A percentile compares a stretch with the other conserved stretches of the same genome.
These are phyloP conservation scores for Platygyra sinensis DNA, from an alignment of 64 coral and sea anemone species.

Conservation along the genomic window DNA sequence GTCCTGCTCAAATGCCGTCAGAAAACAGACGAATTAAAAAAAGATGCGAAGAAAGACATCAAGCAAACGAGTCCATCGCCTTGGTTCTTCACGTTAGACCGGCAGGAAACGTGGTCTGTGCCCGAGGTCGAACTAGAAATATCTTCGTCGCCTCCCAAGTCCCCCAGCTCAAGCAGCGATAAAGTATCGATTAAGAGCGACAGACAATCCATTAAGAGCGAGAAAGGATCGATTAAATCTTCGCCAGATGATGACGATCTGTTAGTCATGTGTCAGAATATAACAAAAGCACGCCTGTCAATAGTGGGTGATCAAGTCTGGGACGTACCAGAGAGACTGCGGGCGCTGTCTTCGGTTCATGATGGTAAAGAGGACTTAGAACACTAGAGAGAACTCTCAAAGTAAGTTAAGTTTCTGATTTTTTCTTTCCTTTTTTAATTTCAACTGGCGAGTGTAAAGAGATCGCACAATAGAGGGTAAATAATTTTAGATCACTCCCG, in stretches of 20 bases:
- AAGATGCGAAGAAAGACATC: not conserved
- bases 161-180: not conserved
- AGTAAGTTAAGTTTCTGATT: slow-evolving; percentile 1
- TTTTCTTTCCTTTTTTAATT: not conserved
- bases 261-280: slow-evolving; percentile 26
- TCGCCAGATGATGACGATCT: slow-evolving; percentile 29
- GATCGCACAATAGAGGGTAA: too few species aligned
- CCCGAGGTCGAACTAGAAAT: not conserved
- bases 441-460: too few species aligned
- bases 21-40: not conserved
- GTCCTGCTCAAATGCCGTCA: not conserved
- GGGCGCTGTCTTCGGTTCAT: slow-evolving; percentile 11
- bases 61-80: not conserved
- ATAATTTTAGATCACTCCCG: too few species aligned
- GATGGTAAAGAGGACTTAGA: not conserved
- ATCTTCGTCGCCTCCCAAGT: not conserved
- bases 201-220: slow-evolving; percentile 5
- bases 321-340: slow-evolving; percentile 18
- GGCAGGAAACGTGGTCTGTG: slow-evolving; percentile 24
- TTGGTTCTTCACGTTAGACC: slow-evolving; percentile 23
- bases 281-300: slow-evolving; percentile 48
- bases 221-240: not conserved
- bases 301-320: slow-evolving; percentile 31
- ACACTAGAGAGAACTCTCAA: slow-evolving; percentile 47
- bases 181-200: not conserved